Conservation (phyloP, 2,797 vertebrate species). For the Argentina silus region DNA sequence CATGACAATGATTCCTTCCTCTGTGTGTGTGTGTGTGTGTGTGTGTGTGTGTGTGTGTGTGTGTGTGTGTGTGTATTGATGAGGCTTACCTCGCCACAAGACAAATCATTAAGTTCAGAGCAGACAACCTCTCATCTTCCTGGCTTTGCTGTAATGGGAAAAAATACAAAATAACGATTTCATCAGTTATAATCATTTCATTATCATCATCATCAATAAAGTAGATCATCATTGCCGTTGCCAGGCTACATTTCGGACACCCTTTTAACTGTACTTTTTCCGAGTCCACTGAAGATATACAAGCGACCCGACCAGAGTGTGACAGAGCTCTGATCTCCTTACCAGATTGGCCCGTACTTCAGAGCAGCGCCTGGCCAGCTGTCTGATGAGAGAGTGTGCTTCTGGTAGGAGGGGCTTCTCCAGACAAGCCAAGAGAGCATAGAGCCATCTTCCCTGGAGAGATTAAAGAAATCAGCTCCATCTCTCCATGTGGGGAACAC, state of each 20-base stretch:
- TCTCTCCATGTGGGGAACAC: too few species aligned
- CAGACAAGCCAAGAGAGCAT: slow-evolving; percentile 89
- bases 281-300: neutral
- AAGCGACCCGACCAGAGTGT: neutral
- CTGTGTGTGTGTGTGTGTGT: neutral
- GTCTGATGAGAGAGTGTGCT: slow-evolving; percentile 94
- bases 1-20: neutral
- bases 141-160: slow-evolving; percentile 79
- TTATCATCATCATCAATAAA: slow-evolving; percentile 1
- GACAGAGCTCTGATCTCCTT: slow-evolving; percentile 50
- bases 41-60: neutral
- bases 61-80: neutral
- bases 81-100: slow-evolving; percentile 90
- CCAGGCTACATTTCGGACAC: too few species aligned
- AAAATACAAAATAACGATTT: neutral
- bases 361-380: slow-evolving; percentile 92
- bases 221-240: too few species aligned
- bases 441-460: slow-evolving; percentile 92
- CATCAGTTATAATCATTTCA: neutral
- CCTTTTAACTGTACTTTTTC: too few species aligned
- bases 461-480: slow-evolving; percentile 11
- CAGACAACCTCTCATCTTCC: slow-evolving; percentile 89
- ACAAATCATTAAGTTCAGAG: slow-evolving; percentile 95
- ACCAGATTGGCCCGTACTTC: slow-evolving; percentile 87
- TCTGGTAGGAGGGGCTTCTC: slow-evolving; percentile 97